Base-by-base conservation (phyloP, 2,888 invertebrate genomes). In the Xestoiulus laeticollis region DNA sequence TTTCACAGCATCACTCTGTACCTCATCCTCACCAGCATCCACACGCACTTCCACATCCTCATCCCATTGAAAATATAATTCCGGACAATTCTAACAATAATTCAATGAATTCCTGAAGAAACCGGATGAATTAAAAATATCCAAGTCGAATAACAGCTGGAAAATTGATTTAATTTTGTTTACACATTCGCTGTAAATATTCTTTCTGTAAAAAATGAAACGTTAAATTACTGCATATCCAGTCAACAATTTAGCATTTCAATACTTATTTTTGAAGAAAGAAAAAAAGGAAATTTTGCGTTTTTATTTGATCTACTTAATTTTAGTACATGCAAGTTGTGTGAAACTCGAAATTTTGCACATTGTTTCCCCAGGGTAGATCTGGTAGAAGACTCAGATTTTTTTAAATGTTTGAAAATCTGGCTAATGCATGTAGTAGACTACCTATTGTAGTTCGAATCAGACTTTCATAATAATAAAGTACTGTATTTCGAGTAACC, bases 21-120 rank as follows among this genome's bases (percentile, higher is more conserved):
- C 83, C 83, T n/a, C 87, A 43, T 82, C n/a, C 22, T 1, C 82
- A 83, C 30, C 30, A 43, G 38, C 82, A 84, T 48, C 30, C 43
- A 19, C 82, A 87, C 33, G 26, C 16, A 59, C 86, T 59, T 59
- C n/a, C 68, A 16, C 82, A 87, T 30, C 86, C 86, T 26, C 86
- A 86, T 86, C 86, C 86, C 5, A 85, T 85, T 5, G 85, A 85
- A 44, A 85, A 85, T 44, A 85, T 85, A 19, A 38, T 85, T 85
- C 85, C 85, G 4, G 85, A 85, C 12, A 85, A 85, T 38, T 19
- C 38, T 44, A 85, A 38, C 85, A 85, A 38, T 85, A 85, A 85
- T 26, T 43, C 85, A 10, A 85, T 85, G 85, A 85, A 85, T 44
- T 85, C 85, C 8, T 85, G 78, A 85, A 85, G 85, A 38, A 8